Conservation (phyloP, 2,888 invertebrate genomes). For the Phania funesta region DNA sequence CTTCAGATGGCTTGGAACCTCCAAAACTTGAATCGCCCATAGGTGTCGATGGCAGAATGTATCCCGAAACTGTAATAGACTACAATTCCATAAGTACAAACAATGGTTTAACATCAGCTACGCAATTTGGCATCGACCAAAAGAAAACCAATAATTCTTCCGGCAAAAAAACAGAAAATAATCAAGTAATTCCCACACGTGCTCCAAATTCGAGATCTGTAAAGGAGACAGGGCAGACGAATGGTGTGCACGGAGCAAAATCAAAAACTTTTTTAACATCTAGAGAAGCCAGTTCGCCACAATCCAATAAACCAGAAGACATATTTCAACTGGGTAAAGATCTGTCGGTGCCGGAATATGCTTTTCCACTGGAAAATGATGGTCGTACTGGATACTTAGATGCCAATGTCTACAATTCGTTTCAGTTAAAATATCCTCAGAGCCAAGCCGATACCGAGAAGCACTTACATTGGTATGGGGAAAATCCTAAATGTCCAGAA, state of each 20-base stretch:
- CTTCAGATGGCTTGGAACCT: conserved; percentile 83
- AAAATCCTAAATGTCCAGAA: conserved; percentile 84
- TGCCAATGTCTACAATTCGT: conserved; percentile 83
- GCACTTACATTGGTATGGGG: conserved; percentile 81
- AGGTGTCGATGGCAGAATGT: conserved; percentile 79
- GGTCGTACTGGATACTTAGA: conserved; percentile 83
- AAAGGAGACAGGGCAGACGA: conserved; percentile 71
- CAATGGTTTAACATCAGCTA: conserved; percentile 70
- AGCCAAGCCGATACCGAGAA: conserved; percentile 72
- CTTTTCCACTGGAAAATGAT: conserved; percentile 83
- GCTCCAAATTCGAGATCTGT: conserved; percentile 75
- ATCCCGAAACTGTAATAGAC: conserved; percentile 73
- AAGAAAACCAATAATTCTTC: neutral
- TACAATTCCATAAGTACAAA: conserved; percentile 72
- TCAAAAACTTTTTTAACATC: conserved; percentile 73
- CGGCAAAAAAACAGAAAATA: conserved; percentile 11
- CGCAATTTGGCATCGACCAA: conserved; percentile 65
- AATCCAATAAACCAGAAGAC: conserved; percentile 64
- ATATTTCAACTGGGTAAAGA: conserved; percentile 83
- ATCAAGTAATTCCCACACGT: conserved; percentile 52
- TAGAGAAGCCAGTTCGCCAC: conserved; percentile 31
- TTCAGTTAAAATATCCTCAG: conserved; percentile 82
- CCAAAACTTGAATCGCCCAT: conserved; percentile 81
- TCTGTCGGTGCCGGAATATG: conserved; percentile 84
- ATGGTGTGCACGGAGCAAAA: conserved; percentile 16